Base-by-base conservation (phyloP, 2,797 vertebrate species). In the Artibeus jamaicensis region DNA sequence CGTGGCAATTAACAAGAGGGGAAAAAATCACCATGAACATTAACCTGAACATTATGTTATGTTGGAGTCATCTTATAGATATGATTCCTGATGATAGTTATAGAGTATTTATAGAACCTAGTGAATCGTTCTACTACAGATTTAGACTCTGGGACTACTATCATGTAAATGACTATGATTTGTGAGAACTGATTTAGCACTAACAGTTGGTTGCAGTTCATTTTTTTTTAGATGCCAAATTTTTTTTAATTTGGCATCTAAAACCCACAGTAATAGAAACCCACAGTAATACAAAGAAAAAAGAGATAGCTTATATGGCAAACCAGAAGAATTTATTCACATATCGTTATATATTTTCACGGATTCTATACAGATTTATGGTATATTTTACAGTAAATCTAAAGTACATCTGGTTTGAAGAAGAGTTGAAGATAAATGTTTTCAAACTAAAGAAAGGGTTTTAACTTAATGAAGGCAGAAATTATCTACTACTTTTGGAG, bases 331-430 rank as follows among this genome's bases (percentile, higher is more conserved):
- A 73, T 89, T 83, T 89, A 83, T 71, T 88, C 78, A 71, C 18
- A 32, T 77, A 73, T n/a, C 6, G 14, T 91, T 48, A 29, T 62
- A 44, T 70, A n/a, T 70, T 78, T 87, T 74, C 6, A 12, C 91
- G 22, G 11, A 42, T 82, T 73, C 32, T 74, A 12, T 83, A 22
- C 3, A 91, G 57, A 74, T 73, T 93, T 86, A 12, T 84, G 29
- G 24, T 68, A 29, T 37, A 34, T 73, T 93, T 95, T 84, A 84
- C 65, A 90, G 71, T 89, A 81, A 91, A 71, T 88, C 39, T 86
- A 42, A 91, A 91, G 46, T 74, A 55, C 14, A 7, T 50, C 71
- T 77, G n/a, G 32, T 90, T 84, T 92, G 57, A 92, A 92, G 55
- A 85, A 71, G n/a, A 50, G 21, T n/a, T 37, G 78, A 9, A 57